Base-by-base conservation (phyloP, 2,888 invertebrate genomes). In the Cataglyphis cursor region DNA sequence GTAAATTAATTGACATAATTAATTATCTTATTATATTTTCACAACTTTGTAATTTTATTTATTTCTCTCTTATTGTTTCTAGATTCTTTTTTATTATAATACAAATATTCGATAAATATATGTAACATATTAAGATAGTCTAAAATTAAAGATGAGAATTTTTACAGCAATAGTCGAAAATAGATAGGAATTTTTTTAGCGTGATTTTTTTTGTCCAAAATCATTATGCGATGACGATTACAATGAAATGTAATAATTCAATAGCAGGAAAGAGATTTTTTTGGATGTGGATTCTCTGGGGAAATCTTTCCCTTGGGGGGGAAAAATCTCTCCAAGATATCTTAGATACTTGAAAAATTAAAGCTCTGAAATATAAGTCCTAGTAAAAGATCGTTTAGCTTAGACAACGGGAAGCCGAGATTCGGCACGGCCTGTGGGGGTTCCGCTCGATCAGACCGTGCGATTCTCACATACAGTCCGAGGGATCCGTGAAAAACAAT, bases 381-480 rank as follows among this genome's bases (percentile, higher is more conserved):
- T 21, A 28, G 57, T 41, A 57, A 59, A n/a, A 24, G 78, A 48
- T 21, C 41, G 78, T 44, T 35, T 35, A 48, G 12, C 41, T 78
- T 70, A 59, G 41, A 70, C 73, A 85, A 76, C 89, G 91, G 90
- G 90, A 92, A 92, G 88, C 86, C 85, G 84, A 89, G 87, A 92
- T 92, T 92, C 90, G 92, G 89, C 88, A 92, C 89, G 92, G 91
- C 66, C 85, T 85, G 87, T 85, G 89, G 87, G 86, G 88, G 89
- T 89, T 90, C 88, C 87, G 91, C 84, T 85, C 85, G 90, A 90
- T 90, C 88, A 85, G 65, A 68, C 65, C 80, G 44, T 78, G 64
- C 62, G 51, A 9, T 73, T 80, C 78, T 70, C 70, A 70, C 59
- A 80, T 70, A 59, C 44, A 35, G 31, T 57, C 68, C 18, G 59